Base-by-base conservation (phyloP, 1,140 invertebrate species). In the Papilio helenus region DNA sequence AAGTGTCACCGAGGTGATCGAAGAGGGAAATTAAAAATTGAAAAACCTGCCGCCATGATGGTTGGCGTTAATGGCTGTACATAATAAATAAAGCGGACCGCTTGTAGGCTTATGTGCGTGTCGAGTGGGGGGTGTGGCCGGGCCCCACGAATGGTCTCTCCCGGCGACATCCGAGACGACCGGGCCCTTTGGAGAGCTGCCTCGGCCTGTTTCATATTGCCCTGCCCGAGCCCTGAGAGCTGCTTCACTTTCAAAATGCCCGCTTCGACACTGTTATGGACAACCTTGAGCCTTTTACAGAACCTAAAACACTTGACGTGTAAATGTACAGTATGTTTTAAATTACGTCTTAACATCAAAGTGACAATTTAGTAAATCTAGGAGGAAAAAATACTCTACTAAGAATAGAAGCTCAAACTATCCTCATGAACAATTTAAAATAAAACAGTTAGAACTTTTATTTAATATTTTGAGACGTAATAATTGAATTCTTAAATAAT, bases 71-170 rank as follows among this genome's bases (percentile, higher is more conserved):
- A 94, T 93, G 91, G 90, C 88, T 90, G 93, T 93, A 93, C 91
- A 94, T 94, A 93, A 93, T 94, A 93, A 92, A 93, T 94, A 94
- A 94, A 93, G 90, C 91, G 91, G 87, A 85, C 87, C 89, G 91
- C 84, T 87, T 85, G 90, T 89, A 88, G 88, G 93, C 92, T 93
- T 93, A 94, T 93, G 91, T 94, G 91, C 88, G 86, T 85, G 88
- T 92, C 87, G 87, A 94, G 93, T 92, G 90, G 93, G 89, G 90
- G 93, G 93, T 90, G 93, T 93, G 93, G 93, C 87, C 88, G 88
- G 86, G 87, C 72, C 86, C 84, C 89, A 87, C 92, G 92, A 93
- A 93, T 92, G 90, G 91, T 91, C 93, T 93, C 92, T 91, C 87
- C 80, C 83, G 83, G 88, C 89, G 92, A 92, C 92, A 94, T 93